Conservation (phyloP, 2,888 invertebrate species). For the Raillietiella orientalis region DNA sequence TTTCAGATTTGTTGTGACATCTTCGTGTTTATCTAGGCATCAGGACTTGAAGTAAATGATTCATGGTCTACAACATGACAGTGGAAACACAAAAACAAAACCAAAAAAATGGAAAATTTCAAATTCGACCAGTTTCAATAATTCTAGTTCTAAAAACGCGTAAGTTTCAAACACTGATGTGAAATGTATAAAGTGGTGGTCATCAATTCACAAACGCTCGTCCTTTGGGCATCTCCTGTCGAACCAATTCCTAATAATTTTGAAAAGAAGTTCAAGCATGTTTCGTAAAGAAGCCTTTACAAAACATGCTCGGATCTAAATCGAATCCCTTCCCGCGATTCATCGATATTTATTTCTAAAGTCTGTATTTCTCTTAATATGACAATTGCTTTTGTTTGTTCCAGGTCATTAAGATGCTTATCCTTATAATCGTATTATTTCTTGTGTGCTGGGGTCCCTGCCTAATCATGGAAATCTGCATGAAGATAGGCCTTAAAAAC, state of each 20-base stretch:
- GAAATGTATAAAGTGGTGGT: too few relatives aligned
- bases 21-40: too few relatives aligned
- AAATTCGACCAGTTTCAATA: too few relatives aligned
- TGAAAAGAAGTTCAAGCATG: not conserved
- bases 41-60: too few relatives aligned
- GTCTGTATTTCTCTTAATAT: conserved; percentile 1
- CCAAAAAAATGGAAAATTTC: too few relatives aligned
- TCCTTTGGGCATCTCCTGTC: too few relatives aligned
- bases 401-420: conserved; percentile 20
- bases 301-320: not conserved
- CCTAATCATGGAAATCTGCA: conserved; percentile 13
- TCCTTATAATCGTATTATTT: conserved; percentile 16
- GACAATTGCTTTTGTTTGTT: conserved; percentile 5
- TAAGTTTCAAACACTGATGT: too few relatives aligned
- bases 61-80: too few relatives aligned
- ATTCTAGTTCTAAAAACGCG: too few relatives aligned
- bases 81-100: too few relatives aligned
- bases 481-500: conserved; percentile 9
- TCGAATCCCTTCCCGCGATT: not conserved
- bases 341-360: not conserved
- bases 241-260: not conserved
- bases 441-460: conserved; percentile 18
- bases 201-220: too few relatives aligned
- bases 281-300: not conserved
- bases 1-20: too few relatives aligned